Base-by-base conservation (phyloP, 2,797 vertebrate genomes). In the Emys orbicularis region DNA sequence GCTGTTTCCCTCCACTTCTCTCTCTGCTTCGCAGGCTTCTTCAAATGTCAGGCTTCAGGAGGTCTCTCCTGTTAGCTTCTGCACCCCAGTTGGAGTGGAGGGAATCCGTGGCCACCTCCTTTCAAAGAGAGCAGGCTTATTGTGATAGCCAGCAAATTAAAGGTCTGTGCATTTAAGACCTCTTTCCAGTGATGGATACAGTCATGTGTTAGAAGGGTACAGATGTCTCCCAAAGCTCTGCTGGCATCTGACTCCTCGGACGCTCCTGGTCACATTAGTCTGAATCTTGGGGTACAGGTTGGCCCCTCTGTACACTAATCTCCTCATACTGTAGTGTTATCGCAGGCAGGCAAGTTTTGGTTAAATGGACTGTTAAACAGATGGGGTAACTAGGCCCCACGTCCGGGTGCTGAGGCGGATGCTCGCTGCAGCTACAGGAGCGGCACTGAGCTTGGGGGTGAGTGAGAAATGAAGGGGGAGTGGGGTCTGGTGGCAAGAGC, bases 1-100 rank as follows among this genome's bases (percentile, higher is more conserved):
- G 29, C 52, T 0, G 0, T 0, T 37, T 21, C 65, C n/a, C 65
- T 21, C n/a, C 65, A 37, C n/a, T 8, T 68, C n/a, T 37, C 65
- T 4, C n/a, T 68, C 19, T 21, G 65, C n/a, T 37, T 68, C 19
- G 4, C 65, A 21, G n/a, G n/a, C 65, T 12, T 11, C 65, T 37
- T 37, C 65, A 37, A 68, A 68, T 68, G 65, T 37, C 65, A 68
- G 65, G n/a, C n/a, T 21, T 10, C 65, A 68, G 1, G 50, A 23
- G 56, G 8, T 6, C 52, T 79, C 5, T 79, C 47, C 61, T 0
- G 0, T 1, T 1, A 54, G 77, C 59, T 54, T 1, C 41, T 57
- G 61, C 53, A 21, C n/a, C 29, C 29, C 8, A 0, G 27, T 21
- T 54, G 65, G 65, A 72, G 34, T 59, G 72, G 68, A 16, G 77